Percentiles rank a stretch among this genome's conserved stretches.
Evolutionary conservation across 2,113 vertebrate genomes (phyloP).

Genomic region (Ranitomeya imitator): DNA sequence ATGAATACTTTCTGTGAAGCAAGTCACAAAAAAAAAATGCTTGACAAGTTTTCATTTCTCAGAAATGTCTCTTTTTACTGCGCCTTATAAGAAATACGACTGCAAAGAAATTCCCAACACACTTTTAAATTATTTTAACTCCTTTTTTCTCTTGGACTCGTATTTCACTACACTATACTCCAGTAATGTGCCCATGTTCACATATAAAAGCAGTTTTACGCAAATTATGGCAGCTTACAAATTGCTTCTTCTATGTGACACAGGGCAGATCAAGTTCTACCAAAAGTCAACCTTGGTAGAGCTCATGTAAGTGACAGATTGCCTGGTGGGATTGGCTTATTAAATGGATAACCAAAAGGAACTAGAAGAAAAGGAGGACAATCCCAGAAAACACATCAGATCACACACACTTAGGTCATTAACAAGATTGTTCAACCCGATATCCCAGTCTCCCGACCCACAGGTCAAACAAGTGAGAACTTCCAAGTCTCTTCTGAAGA

Average conservation of each 20-base stretch:
- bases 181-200: background rate
- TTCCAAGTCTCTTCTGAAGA: no score
- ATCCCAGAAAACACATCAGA: background rate
- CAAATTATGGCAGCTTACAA: conserved; percentile 5
- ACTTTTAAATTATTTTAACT: conserved; percentile 6
- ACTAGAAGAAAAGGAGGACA: background rate
- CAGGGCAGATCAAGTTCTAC: background rate
- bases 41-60: conserved; percentile 22
- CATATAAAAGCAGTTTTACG: conserved; percentile 4
- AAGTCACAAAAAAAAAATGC: conserved; percentile 20
- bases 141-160: background rate
- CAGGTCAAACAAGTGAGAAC: background rate
- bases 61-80: conserved; percentile 25
- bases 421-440: background rate
- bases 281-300: background rate
- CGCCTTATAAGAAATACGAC: conserved; percentile 14
- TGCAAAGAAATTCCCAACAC: conserved; percentile 18
- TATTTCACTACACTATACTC: conserved; percentile 2
- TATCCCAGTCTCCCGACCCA: background rate
- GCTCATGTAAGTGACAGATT: background rate
- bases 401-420: background rate
- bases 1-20: conserved; percentile 32
- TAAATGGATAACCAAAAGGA: background rate
- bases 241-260: background rate
- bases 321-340: background rate